Evolutionary conservation across 2,888 invertebrate genomes (phyloP), one percentile per base, ranked within the genome.

Genomic region (Rhagonycha fulva): DNA sequence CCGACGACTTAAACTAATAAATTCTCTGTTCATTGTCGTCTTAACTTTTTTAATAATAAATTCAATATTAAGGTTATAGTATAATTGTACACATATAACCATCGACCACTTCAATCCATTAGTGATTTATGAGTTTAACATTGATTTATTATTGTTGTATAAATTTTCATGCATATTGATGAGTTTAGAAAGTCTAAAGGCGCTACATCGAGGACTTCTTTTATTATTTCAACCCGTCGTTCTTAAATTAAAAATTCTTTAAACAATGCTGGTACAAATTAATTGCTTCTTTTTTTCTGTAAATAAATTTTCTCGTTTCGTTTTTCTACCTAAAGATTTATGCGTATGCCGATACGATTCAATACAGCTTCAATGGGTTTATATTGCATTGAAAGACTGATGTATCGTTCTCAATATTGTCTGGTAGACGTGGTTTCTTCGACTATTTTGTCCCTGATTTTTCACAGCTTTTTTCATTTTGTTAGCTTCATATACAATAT

Each of bases 321-420:
- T 75, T 75, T 24, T 73, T 72, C 61, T 26, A 73, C 26, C 24
- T 26, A 11, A 66, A 76, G 74, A 76, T 76, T 76, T 76, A 76
- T 73, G 68, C 68, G 66, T 68, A 72, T 67, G 72, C 72, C 76
- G 67, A 71, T 71, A 70, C 68, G 71, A 76, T 74, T 76, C 73
- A 74, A 76, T 76, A 76, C 76, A 68, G 71, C 68, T 74, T 74
- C 73, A 71, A 72, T 63, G 71, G 72, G 78, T 76, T 77, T 75
- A 80, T 78, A 80, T 80, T 80, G 77, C 74, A 71, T 68, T 7
- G 74, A 72, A 67, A 77, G 79, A 76, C 79, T 80, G 79, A 80
- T 81, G 80, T 80, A 81, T 80, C 71, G 79, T 75, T 69, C 63
- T 67, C 74, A 76, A 76, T 76, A 76, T 71, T 75, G 78, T 74